Base-by-base conservation (phyloP, 2,113 vertebrate species). In the Pseudopipra pipra region DNA sequence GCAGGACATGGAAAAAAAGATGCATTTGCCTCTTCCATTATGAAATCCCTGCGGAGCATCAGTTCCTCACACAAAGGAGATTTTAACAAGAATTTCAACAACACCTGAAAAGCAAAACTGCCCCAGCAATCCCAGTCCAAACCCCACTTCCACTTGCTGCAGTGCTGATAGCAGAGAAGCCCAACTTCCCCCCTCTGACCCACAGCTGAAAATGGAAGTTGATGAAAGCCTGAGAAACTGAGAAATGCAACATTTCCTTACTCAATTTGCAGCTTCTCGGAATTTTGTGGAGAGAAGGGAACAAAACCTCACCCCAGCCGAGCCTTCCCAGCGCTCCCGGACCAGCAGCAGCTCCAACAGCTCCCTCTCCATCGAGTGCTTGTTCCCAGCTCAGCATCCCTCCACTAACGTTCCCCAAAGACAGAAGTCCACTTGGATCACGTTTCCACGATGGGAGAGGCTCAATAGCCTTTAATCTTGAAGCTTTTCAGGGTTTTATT, bases 401-500 rank as follows among this genome's bases (percentile, higher is more conserved):
- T 14, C 52, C 39, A 17, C 2, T 30, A 4, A 2, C 8, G 9
- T 41, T 12, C 4, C 28, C 51, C 14, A 7, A 39, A 54, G 2
- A n/a, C 46, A 54, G 23, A 5, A 25, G 15, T 28, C 13, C 0
- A 7, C 4, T n/a, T n/a, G 3, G 20, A 21, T 23, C 41, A 13
- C 17, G 27, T 41, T 76, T 46, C 33, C 30, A 16, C 4, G 1
- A 8, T 1, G 5, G 10, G 7, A 84, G 14, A 30, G 15, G 8
- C 18, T 59, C 65, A 13, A 6, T 0, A 49, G 27, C 8, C 31
- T 54, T 56, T 12, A 12, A 21, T 54, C 9, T 27, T 24, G 17
- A 0, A 55, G 28, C 5, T 54, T 62, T 28, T 5, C 1, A 2
- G 1, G 3, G 0, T 31, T 25, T 56, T 14, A 8, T 11, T 62